Evolutionary conservation across 2,888 invertebrate species (phyloP).

Genomic region (Drosophila longiperda): DNA sequence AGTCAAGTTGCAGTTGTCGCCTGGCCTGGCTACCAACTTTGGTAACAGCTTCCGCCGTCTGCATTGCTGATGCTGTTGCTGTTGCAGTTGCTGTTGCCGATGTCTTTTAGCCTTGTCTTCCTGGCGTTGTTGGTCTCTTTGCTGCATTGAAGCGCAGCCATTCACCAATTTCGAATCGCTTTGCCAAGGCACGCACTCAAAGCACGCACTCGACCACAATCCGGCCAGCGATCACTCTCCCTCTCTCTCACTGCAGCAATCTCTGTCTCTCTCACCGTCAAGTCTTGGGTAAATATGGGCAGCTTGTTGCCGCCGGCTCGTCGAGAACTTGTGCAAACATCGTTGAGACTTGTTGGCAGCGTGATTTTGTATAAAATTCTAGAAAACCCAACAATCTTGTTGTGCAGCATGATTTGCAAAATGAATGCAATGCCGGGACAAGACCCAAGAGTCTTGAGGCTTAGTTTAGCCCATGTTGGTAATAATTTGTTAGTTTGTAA

Average conservation of each 20-base stretch:
- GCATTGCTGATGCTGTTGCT: conserved; percentile 22
- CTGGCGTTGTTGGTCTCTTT: conserved; percentile 54
- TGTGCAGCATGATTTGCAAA: conserved; percentile 71
- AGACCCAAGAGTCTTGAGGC: conserved; percentile 14
- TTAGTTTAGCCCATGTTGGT: conserved; percentile 42
- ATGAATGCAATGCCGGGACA: conserved; percentile 52
- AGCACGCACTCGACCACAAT: conserved; percentile 29
- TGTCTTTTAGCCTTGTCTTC: not conserved
- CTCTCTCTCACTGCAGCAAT: conserved; percentile 15
- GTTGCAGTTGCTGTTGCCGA: conserved; percentile 16
- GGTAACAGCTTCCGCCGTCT: conserved; percentile 76
- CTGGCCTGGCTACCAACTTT: conserved; percentile 67
- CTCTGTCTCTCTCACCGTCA: conserved; percentile 17
- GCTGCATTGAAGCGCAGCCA: conserved; percentile 75
- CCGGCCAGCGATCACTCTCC: conserved; percentile 29
- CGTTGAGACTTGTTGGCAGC: conserved; percentile 80
- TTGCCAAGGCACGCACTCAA: conserved; percentile 47
- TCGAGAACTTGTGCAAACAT: conserved; percentile 74
- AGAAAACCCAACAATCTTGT: conserved; percentile 26
- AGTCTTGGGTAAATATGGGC: conserved; percentile 76
- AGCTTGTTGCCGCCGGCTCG: conserved; percentile 24
- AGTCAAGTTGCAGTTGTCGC: conserved; percentile 54
- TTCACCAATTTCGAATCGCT: conserved; percentile 67
- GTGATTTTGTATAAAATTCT: conserved; percentile 78
- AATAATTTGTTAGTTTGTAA: conserved; percentile 77